A percentile compares a stretch with the other conserved stretches of the same genome.
phyloP scores from a whole-genome alignment of 2,888 invertebrate species.

The Erebia ligea region DNA sequence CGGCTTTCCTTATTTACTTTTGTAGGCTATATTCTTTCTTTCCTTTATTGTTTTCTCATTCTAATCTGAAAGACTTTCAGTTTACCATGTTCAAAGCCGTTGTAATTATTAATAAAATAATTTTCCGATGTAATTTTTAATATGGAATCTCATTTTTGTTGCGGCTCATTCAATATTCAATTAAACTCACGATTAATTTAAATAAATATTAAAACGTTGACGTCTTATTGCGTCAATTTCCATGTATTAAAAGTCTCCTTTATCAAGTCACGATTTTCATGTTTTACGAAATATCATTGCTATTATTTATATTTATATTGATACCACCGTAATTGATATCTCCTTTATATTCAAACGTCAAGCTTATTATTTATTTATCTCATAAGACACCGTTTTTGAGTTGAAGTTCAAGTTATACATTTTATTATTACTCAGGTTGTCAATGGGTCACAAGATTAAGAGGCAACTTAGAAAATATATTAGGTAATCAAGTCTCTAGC shows the following conservation, averaged over 20 bases:
- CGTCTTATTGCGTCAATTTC: no score
- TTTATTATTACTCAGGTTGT: constrained; percentile 1
- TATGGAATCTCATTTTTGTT: constrained; percentile 32
- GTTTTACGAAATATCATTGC: background rate
- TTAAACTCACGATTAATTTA: background rate
- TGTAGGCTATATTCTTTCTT: constrained; percentile 37
- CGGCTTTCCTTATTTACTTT: constrained; percentile 54
- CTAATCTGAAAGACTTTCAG: background rate
- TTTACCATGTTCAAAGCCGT: constrained; percentile 14
- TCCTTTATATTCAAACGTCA: background rate
- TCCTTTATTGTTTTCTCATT: constrained; percentile 36
- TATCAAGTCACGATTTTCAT: background rate
- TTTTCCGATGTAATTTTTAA: constrained; percentile 23
- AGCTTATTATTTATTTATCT: background rate
- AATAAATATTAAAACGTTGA: no score
- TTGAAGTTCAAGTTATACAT: constrained; percentile 4
- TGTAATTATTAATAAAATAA: constrained; percentile 20
- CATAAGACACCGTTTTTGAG: background rate
- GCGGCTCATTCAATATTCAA: constrained; percentile 24
- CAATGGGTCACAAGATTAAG: constrained; percentile 13
- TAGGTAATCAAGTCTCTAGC: constrained; percentile 13
- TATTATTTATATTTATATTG: background rate
- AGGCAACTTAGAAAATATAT: constrained; percentile 16
- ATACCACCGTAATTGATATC: background rate
- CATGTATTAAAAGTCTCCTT: background rate